A percentile compares a stretch with the other conserved stretches of the same genome.
These are phyloP conservation scores for Corythoichthys intestinalis DNA, from an alignment of 2,113 vertebrate genomes.

Conservation along the genomic window DNA sequence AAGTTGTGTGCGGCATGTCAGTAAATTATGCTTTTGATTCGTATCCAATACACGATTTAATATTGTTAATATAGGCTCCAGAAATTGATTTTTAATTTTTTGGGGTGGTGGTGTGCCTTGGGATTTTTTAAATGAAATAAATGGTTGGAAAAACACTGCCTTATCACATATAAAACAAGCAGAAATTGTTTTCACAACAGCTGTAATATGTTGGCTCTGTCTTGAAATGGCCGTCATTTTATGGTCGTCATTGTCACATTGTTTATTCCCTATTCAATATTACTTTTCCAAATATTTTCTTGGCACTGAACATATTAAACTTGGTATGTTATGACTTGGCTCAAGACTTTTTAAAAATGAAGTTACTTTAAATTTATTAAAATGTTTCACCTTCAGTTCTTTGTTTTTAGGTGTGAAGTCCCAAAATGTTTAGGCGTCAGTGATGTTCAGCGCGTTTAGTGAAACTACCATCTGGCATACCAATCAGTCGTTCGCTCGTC, in stretches of 20 bases:
- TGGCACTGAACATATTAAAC: no score
- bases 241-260: not conserved
- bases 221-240: not conserved
- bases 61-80: no score
- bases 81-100: no score
- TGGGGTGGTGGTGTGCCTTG: no score
- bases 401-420: no score
- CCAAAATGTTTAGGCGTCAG: no score
- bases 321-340: conserved; percentile 9
- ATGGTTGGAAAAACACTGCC: no score
- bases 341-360: conserved; percentile 15
- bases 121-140: no score
- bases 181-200: conserved; percentile 1
- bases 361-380: conserved; percentile 26
- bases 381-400: no score
- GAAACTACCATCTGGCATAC: not conserved
- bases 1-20: no score
- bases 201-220: not conserved
- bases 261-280: not conserved
- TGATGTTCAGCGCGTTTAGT: not conserved
- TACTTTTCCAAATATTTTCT: not conserved
- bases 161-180: not conserved
- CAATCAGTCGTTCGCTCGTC: not conserved
- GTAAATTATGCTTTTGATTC: no score
- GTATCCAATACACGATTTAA: no score